Conservation (phyloP, 1,140 invertebrate genomes). For the Meloidogyne hapla region DNA sequence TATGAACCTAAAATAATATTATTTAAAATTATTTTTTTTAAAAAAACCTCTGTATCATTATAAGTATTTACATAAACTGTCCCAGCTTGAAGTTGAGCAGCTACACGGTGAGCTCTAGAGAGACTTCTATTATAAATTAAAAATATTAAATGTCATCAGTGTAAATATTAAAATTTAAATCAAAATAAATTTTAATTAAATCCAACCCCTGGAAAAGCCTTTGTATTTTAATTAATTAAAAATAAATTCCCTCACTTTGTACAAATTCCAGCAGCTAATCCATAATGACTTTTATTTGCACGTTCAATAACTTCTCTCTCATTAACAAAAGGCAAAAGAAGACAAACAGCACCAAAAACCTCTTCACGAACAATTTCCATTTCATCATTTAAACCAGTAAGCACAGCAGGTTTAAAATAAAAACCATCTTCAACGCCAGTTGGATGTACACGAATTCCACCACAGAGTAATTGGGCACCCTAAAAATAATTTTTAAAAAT, state of each 20-base stretch:
- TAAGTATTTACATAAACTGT: conserved; percentile 67
- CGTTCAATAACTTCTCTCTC: conserved; percentile 69
- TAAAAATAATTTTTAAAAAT: conserved; percentile 46
- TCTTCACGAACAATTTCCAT: conserved; percentile 70
- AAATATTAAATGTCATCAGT: no score
- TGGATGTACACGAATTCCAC: conserved; percentile 67
- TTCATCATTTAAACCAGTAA: conserved; percentile 64
- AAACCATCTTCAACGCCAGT: conserved; percentile 54
- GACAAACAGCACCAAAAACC: conserved; percentile 69
- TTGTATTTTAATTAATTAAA: conserved; percentile 15
- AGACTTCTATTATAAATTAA: conserved; percentile 46
- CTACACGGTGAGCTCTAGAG: conserved; percentile 61
- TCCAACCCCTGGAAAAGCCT: conserved; percentile 30
- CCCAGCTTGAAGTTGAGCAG: conserved; percentile 67
- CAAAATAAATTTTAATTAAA: not conserved
- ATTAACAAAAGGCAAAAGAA: conserved; percentile 67
- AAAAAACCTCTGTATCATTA: conserved; percentile 55
- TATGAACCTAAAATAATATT: conserved; percentile 49
- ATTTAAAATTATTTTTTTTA: conserved; percentile 40
- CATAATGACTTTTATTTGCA: conserved; percentile 69
- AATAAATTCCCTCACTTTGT: conserved; percentile 54
- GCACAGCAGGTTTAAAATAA: conserved; percentile 58
- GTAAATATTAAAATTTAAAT: not conserved
- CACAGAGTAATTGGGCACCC: conserved; percentile 68
- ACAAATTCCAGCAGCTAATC: conserved; percentile 68